phyloP scores from a whole-genome alignment of 2,888 invertebrate genomes.

The Lithophane leautieri region DNA sequence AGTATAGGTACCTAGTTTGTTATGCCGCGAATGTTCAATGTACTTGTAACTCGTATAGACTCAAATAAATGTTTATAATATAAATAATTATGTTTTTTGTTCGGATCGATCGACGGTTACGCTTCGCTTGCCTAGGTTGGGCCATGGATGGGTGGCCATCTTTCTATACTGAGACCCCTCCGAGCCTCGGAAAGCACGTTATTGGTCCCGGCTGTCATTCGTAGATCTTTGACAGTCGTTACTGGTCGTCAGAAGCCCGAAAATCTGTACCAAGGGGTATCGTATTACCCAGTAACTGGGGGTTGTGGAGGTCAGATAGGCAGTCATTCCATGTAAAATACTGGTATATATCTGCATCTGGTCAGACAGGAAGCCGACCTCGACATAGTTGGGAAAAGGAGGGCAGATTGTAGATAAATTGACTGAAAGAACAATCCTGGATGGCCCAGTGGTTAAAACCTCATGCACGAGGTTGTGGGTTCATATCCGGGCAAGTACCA shows the following conservation, averaged over 20 bases:
- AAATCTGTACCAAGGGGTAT: background rate
- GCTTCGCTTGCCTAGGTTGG: too few species aligned
- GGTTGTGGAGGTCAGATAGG: background rate
- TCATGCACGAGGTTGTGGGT: too few species aligned
- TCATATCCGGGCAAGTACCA: too few species aligned
- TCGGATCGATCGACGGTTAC: too few species aligned
- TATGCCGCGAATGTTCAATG: conserved; percentile 33
- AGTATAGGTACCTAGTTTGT: conserved; percentile 17
- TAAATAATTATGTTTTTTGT: background rate
- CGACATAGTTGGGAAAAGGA: background rate
- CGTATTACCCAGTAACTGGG: background rate
- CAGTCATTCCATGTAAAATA: background rate
- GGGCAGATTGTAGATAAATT: too few species aligned
- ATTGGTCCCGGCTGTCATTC: background rate
- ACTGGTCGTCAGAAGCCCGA: background rate
- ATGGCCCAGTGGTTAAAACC: too few species aligned
- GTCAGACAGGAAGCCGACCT: background rate
- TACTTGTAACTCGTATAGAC: conserved; percentile 35
- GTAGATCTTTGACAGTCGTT: background rate
- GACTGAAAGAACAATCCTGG: too few species aligned
- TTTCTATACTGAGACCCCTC: too few species aligned
- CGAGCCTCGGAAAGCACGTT: too few species aligned
- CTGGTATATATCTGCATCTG: background rate
- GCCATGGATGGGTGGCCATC: too few species aligned
- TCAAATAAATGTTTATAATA: conserved; percentile 55